These are phyloP conservation scores for Phoxinus phoxinus DNA, from an alignment of 2,113 vertebrate genomes.

Conservation along the genomic window DNA sequence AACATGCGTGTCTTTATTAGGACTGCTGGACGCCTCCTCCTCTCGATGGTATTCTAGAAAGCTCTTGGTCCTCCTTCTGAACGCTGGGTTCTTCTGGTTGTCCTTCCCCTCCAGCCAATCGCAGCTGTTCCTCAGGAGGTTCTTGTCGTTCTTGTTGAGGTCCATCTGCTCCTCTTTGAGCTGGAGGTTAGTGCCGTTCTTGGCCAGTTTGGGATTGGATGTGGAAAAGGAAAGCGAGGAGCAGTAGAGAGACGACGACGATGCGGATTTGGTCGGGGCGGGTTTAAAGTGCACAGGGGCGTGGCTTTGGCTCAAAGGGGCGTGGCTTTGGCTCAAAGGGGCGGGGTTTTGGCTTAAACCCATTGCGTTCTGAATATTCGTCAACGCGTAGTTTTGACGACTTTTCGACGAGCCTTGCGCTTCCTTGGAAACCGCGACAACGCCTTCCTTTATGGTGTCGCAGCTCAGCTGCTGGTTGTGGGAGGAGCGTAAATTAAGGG, in stretches of 20 bases:
- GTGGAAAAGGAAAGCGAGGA: slow-evolving; percentile 71
- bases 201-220: slow-evolving; percentile 93
- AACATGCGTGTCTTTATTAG: slow-evolving; percentile 58
- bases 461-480: slow-evolving; percentile 92
- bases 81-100: slow-evolving; percentile 74
- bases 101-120: slow-evolving; percentile 90
- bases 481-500: slow-evolving; percentile 90
- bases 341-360: slow-evolving; percentile 85
- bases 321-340: slow-evolving; percentile 69
- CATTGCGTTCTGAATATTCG: slow-evolving; percentile 89
- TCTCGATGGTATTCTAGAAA: slow-evolving; percentile 82
- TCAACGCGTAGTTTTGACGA: slow-evolving; percentile 89
- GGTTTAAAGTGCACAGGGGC: slow-evolving; percentile 54
- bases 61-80: slow-evolving; percentile 89
- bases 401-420: slow-evolving; percentile 84
- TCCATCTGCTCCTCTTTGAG: slow-evolving; percentile 91
- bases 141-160: slow-evolving; percentile 83
- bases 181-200: slow-evolving; percentile 97
- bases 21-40: slow-evolving; percentile 52
- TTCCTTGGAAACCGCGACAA: slow-evolving; percentile 69
- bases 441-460: slow-evolving; percentile 84
- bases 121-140: slow-evolving; percentile 74
- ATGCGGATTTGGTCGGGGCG: slow-evolving; percentile 77
- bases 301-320: slow-evolving; percentile 68
- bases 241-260: slow-evolving; percentile 75